Base-by-base conservation (phyloP, 2,113 vertebrate species). In the Puffinus mauretanicus region DNA sequence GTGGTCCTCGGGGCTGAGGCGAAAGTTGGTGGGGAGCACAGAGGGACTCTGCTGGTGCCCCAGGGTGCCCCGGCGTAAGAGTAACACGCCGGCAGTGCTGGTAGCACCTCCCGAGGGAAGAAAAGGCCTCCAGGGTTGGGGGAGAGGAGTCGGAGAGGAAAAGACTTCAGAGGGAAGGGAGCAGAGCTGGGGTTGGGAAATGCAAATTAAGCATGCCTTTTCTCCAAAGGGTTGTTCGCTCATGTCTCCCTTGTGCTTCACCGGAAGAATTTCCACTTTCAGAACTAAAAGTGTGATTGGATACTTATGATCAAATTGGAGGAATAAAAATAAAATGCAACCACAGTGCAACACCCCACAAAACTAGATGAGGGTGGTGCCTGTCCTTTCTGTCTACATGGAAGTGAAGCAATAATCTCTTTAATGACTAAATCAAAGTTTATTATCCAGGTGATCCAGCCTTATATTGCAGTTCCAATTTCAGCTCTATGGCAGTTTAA, bases 381-480 rank as follows among this genome's bases (percentile, higher is more conserved):
- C 29, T 73, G 38, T 66, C 32, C 62, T 85, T 82, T 95, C 34
- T 73, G 19, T 51, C 91, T 86, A 27, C 2, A 32, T 66, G 60
- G 32, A 89, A 95, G 49, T 55, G 77, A 70, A 90, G 82, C 82
- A 93, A 76, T 97, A 70, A 91, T 64, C 25, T 70, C 54, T 91
- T 95, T 96, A 91, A 95, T 94, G 84, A 85, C 77, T 94, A 94
- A 96, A 96, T 93, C 91, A 96, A 95, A 94, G 93, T 95, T 97
- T 96, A 93, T 95, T 93, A 80, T 85, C 91, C 78, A 71, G 82
- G 34, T 88, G 88, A 92, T 95, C 64, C 62, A 94, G 40, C 13
- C 47, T 80, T 75, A 83, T 94, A 95, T 92, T 96, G 97, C 86
- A 88, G 75, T 94, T 96, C 62, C 49, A 90, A 54, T 95, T 95